A percentile compares a stretch with the other conserved stretches of the same genome.
Evolutionary conservation across 2,113 vertebrate species (phyloP).

Genomic region (Hydrochoerus hydrochaeris): DNA sequence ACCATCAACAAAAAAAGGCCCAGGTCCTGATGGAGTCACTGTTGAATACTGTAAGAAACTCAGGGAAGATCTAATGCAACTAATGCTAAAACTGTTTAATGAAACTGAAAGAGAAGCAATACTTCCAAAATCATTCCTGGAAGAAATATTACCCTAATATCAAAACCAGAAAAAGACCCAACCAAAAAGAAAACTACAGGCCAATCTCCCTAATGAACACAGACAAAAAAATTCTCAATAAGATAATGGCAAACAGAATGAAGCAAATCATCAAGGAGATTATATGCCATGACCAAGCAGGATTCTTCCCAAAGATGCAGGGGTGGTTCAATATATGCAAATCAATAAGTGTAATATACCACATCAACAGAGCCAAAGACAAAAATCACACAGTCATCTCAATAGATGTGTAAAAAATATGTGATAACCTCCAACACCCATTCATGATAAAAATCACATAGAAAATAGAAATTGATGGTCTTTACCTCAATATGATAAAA

Average conservation of each 20-base stretch:
- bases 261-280: background rate
- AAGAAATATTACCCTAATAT: background rate
- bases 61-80: background rate
- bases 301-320: background rate
- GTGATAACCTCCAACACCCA: background rate
- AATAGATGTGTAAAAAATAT: background rate
- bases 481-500: background rate
- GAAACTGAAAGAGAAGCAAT: background rate
- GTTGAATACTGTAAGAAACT: background rate
- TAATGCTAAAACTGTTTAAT: background rate
- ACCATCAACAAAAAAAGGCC: background rate
- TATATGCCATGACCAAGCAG: background rate
- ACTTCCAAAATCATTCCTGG: background rate
- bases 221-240: background rate
- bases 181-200: background rate
- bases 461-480: background rate
- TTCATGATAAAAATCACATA: background rate
- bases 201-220: background rate
- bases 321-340: background rate
- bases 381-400: background rate
- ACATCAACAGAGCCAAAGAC: background rate
- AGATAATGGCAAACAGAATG: background rate
- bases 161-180: background rate
- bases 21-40: background rate
- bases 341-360: background rate